A percentile compares a stretch with the other conserved stretches of the same genome.
These are phyloP conservation scores for Limonius californicus DNA, from an alignment of 1,140 invertebrate genomes.

Conservation along the genomic window DNA sequence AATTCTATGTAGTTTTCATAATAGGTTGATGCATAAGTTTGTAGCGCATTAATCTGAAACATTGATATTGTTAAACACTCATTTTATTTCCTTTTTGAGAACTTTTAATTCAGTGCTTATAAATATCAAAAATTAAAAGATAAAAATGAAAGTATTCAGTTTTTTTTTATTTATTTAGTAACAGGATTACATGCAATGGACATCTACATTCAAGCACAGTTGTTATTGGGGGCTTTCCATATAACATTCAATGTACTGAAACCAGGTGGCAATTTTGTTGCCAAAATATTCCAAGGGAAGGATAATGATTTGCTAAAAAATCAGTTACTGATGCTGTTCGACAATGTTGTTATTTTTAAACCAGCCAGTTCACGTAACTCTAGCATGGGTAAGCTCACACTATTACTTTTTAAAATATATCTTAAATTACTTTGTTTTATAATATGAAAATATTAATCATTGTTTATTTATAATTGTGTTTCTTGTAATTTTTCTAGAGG, in stretches of 20 bases:
- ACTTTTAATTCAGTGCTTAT: too few relatives aligned
- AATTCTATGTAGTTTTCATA: too few relatives aligned
- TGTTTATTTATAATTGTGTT: too few relatives aligned
- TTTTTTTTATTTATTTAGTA: too few relatives aligned
- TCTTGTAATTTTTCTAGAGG: slow-evolving; percentile 61
- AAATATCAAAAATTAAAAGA: too few relatives aligned
- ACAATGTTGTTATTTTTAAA: slow-evolving; percentile 85
- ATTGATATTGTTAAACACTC: too few relatives aligned
- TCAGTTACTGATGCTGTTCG: slow-evolving; percentile 90
- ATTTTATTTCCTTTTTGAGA: too few relatives aligned
- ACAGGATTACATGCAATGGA: slow-evolving; percentile 98
- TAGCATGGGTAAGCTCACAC: slow-evolving; percentile 69
- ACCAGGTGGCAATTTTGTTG: slow-evolving; percentile 85
- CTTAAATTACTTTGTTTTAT: background rate
- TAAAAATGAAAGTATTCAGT: too few relatives aligned
- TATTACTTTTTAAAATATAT: background rate
- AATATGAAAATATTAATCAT: background rate
- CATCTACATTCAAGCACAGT: slow-evolving; percentile 93
- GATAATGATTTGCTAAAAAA: slow-evolving; percentile 84
- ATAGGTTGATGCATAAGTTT: too few relatives aligned
- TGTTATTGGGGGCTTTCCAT: slow-evolving; percentile 90
- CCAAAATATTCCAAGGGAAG: slow-evolving; percentile 95
- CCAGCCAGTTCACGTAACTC: slow-evolving; percentile 92
- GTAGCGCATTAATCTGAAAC: too few relatives aligned
- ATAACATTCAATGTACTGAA: slow-evolving; percentile 92